Evolutionary conservation across 2,113 vertebrate genomes (phyloP), one percentile per base, ranked within the genome.

Genomic region (Oostethus manadensis): DNA sequence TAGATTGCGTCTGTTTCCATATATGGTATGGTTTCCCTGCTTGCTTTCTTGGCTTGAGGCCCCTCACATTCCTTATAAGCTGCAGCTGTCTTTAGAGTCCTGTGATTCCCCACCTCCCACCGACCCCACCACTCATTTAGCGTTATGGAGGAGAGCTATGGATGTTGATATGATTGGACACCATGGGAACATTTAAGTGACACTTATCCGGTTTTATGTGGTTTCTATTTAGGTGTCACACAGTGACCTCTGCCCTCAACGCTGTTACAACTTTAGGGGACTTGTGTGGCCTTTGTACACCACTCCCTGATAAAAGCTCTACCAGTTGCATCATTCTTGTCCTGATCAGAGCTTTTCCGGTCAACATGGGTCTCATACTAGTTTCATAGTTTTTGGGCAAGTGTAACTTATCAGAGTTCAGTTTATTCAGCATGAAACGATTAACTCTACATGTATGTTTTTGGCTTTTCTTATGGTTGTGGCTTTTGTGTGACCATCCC

Each of bases 21-120:
- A 98, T 97, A 98, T 95, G 94, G 96, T 92, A 86, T 88, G 91
- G 90, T 96, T 94, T 94, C 92, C 93, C 93, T 92, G 89, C 89
- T 87, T 84, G 84, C 79, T 79, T 79, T 86, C 88, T 90, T 92
- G 91, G 90, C 92, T 35, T 87, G 88, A 81, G 92, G 92, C 93
- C 92, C 87, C 92, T 92, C 88, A 77, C 93, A 94, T 95, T 96
- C 94, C 93, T 93, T 93, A 93, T 94, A 93, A 92, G 92, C 91
- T 93, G 92, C 94, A 94, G 94, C 93, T 94, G 93, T 94, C 92
- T 93, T 90, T 91, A 85, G 90, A 91, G 90, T 88, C 89, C 86
- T 86, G 80, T 85, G 85, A 87, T 82, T 68, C 16, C 61, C n/a
- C 8, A 55, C 59, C 42, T 56, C 18, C 49, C 17, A n/a, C 9